These are phyloP conservation scores for Cantharis rustica DNA, from an alignment of 2,888 invertebrate species.

Conservation along the genomic window DNA sequence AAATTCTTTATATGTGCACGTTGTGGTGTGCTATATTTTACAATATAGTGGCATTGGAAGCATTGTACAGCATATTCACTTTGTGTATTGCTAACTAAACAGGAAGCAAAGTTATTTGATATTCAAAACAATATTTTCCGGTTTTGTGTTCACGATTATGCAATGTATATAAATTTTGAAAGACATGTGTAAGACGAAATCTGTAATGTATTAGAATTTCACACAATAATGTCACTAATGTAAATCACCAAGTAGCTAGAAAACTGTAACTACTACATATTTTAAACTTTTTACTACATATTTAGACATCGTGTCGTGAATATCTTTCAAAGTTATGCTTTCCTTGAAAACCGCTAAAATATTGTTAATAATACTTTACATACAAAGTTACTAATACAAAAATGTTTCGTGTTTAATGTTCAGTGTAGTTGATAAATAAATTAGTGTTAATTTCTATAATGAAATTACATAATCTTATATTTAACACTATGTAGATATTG, in stretches of 20 bases:
- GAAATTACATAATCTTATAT: no score
- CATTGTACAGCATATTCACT: slow-evolving; percentile 12
- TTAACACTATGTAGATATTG: no score
- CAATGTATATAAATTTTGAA: slow-evolving; percentile 8
- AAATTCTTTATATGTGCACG: neutral
- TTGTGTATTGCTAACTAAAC: slow-evolving; percentile 16
- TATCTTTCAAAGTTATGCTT: no score
- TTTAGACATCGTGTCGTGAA: neutral
- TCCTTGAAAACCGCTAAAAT: no score
- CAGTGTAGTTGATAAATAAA: no score
- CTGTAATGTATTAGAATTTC: neutral
- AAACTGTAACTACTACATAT: neutral
- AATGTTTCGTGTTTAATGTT: no score
- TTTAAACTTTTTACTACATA: neutral
- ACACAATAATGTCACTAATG: neutral
- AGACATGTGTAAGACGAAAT: neutral
- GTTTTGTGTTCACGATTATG: slow-evolving; percentile 12
- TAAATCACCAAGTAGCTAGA: neutral
- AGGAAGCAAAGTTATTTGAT: slow-evolving; percentile 18
- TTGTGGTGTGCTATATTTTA: neutral
- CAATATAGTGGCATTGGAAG: slow-evolving; percentile 4
- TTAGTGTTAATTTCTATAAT: no score
- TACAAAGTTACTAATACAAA: no score
- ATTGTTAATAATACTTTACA: no score
- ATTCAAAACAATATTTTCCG: slow-evolving; percentile 19